phyloP scores from a whole-genome alignment of 2,888 invertebrate species.

The Schizaphis graminum region DNA sequence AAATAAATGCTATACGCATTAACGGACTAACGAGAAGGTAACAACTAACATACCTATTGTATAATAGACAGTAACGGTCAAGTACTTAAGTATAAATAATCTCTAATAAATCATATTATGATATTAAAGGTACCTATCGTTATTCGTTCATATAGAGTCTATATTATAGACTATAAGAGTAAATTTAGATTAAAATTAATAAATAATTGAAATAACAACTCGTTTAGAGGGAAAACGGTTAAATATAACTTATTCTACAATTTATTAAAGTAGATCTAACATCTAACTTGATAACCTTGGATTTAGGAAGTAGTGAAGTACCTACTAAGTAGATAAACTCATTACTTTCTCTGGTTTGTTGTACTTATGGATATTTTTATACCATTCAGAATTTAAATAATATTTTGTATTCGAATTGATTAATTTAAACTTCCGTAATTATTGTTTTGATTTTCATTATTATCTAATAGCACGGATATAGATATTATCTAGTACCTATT shows the following conservation, averaged over 20 bases:
- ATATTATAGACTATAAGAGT: no score
- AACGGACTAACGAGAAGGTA: neutral
- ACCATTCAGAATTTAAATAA: neutral
- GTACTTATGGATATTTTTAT: neutral
- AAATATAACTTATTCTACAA: neutral
- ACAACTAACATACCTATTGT: neutral
- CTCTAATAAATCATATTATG: neutral
- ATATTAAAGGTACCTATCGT: neutral
- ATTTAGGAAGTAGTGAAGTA: neutral
- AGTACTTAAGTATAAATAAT: neutral
- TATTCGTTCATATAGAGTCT: neutral
- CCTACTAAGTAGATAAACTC: neutral
- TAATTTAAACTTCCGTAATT: neutral
- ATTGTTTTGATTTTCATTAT: neutral
- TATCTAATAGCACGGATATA: neutral
- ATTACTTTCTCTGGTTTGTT: neutral
- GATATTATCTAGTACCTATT: no score
- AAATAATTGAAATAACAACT: neutral
- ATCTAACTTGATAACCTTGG: neutral
- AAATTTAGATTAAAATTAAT: neutral
- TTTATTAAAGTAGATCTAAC: neutral
- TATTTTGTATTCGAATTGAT: neutral
- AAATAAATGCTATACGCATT: neutral
- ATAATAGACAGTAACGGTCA: neutral
- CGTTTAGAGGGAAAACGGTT: neutral